Conservation (phyloP, 2,888 invertebrate genomes). For the Gymnoscelis rufifasciata region DNA sequence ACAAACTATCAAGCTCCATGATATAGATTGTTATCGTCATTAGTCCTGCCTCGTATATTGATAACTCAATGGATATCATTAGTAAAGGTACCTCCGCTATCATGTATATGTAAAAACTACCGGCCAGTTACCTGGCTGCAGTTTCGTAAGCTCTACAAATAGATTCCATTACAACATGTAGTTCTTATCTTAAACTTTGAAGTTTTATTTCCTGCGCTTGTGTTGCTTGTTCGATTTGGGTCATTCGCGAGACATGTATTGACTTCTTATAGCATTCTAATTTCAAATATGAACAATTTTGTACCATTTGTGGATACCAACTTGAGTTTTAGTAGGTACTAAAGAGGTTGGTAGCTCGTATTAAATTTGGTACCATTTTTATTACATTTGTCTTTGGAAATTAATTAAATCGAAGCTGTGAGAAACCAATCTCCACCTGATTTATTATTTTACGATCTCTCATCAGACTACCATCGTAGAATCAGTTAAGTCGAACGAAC, state of each 20-base stretch:
- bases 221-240: constrained; percentile 43
- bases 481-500: too few species aligned
- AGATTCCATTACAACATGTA: constrained; percentile 31
- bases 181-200: constrained; percentile 57
- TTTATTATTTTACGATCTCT: too few species aligned
- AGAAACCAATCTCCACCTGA: too few species aligned
- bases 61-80: constrained; percentile 1
- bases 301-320: too few species aligned
- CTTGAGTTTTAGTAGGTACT: too few species aligned
- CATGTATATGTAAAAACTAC: constrained; percentile 20
- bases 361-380: too few species aligned
- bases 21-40: neutral
- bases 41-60: neutral
- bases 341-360: too few species aligned
- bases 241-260: constrained; percentile 33
- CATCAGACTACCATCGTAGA: too few species aligned
- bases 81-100: constrained; percentile 10
- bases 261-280: constrained; percentile 24
- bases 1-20: too few species aligned
- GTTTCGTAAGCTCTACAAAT: constrained; percentile 42
- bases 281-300: too few species aligned
- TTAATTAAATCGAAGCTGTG: too few species aligned
- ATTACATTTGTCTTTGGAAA: too few species aligned
- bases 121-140: constrained; percentile 30
- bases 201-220: constrained; percentile 70